Base-by-base conservation (phyloP, 2,113 vertebrate genomes). In the Rhea americana region DNA sequence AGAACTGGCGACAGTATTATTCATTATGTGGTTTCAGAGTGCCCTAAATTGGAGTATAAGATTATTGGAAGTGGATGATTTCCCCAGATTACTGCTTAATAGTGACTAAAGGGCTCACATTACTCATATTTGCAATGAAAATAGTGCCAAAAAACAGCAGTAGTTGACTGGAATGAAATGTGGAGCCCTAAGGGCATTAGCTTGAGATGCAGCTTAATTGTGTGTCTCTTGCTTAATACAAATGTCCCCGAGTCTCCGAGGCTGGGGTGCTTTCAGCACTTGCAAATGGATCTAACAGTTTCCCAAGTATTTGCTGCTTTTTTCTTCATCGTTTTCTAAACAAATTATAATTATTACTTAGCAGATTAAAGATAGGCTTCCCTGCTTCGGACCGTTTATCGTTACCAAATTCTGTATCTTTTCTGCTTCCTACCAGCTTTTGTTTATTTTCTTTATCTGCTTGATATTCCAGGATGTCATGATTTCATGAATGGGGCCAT, bases 1-100 rank as follows among this genome's bases (percentile, higher is more conserved):
- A 94, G 96, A 96, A 87, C 89, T 96, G 97, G 97, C 6, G 79
- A 98, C 96, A 95, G 95, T 37, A 37, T 97, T 97, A 97, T 98
- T 98, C 97, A 97, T 98, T 97, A 97, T 92, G 86, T 96, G 97
- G 88, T 96, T 97, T 95, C 97, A 93, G 96, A 97, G 95, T 96
- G 94, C 95, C 96, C 95, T 97, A 97, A 98, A 98, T 97, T 95
- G 95, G 96, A 97, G 96, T 93, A 97, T 96, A 95, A 97, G 97
- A 97, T 98, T 98, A 97, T 97, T 97, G 96, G 95, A 96, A 97
- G 95, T 96, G 94, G 94, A 97, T 98, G 97, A 98, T 98, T 98
- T 98, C 97, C 97, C 98, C 94, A 97, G 97, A 97, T 97, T 97
- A 96, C 91, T 93, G 72, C 97, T 97, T 98, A 98, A 97, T 97